Evolutionary conservation across 2,797 vertebrate species (phyloP).

Genomic region (Triplophysa bombifrons): DNA sequence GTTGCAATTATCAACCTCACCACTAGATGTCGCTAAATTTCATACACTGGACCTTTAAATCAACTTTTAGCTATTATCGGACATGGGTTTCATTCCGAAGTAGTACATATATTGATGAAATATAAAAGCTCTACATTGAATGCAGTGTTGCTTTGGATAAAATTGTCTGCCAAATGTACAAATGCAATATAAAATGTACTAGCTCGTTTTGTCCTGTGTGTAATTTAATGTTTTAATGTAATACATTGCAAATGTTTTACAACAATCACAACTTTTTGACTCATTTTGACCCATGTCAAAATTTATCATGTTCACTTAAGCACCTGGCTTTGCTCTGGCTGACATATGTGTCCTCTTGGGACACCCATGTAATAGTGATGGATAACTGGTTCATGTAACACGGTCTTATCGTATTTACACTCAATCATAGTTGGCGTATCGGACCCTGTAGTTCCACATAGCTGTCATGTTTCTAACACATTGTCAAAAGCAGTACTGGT

Average conservation of each 20-base stretch:
- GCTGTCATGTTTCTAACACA: constrained; percentile 1
- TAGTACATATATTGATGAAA: too few species aligned
- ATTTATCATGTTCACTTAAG: background rate
- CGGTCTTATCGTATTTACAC: background rate
- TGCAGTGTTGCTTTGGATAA: too few species aligned
- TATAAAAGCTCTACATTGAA: too few species aligned
- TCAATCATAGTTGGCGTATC: background rate
- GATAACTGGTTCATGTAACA: background rate
- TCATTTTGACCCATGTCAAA: background rate
- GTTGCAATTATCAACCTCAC: too few species aligned
- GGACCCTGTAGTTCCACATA: background rate
- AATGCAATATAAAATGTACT: too few species aligned
- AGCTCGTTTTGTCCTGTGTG: background rate
- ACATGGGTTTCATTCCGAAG: too few species aligned
- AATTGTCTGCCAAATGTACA: too few species aligned
- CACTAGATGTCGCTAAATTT: too few species aligned
- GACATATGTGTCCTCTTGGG: background rate
- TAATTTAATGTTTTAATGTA: background rate
- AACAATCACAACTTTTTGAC: background rate
- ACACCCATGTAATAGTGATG: background rate
- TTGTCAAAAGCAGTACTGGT: background rate
- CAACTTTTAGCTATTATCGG: too few species aligned
- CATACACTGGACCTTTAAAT: background rate
- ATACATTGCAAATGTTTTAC: background rate
- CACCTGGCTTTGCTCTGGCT: background rate